Base-by-base conservation (phyloP, 2,888 invertebrate genomes). In the Harpalus rubripes region DNA sequence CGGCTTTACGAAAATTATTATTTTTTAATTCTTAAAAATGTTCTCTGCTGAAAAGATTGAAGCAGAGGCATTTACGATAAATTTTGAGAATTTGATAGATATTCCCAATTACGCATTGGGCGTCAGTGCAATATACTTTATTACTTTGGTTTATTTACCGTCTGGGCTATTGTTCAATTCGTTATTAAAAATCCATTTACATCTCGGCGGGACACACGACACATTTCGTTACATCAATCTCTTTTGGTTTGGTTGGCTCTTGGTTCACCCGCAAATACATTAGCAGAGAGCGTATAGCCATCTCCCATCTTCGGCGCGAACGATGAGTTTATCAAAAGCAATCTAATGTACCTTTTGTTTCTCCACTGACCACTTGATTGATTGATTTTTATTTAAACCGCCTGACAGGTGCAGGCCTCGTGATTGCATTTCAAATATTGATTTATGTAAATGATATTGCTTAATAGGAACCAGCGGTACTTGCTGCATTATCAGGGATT, bases 321-420 rank as follows among this genome's bases (percentile, higher is more conserved):
- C 83, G 83, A 83, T 83, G 76, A 74, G 83, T 83, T 83, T 83
- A 83, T 83, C 83, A 83, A 83, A 83, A 76, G 74, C 83, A 83
- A 79, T 85, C 85, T 80, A 80, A 85, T 85, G 85, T 76, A 76
- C 56, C 84, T 85, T 85, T 85, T 85, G 85, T 85, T 85, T 85
- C 61, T 41, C n/a, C 39, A 32, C 63, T 56, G 65, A 56, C 22
- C 56, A 39, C 56, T 86, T 76, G 65, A 82, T 86, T 88, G 87
- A 88, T 88, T 87, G 87, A 88, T 88, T 88, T 86, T 87, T 88
- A 88, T 88, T 88, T 87, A 88, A 88, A 87, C 86, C 87, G 85
- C 87, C 86, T 86, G 88, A 88, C 88, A 88, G 88, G 88, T 88
- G 88, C 87, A 86, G 84, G 87, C 86, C 87, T 82, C 87, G 80